These are phyloP conservation scores for Lacerta agilis DNA, from an alignment of 2,797 vertebrate genomes.

Conservation along the genomic window DNA sequence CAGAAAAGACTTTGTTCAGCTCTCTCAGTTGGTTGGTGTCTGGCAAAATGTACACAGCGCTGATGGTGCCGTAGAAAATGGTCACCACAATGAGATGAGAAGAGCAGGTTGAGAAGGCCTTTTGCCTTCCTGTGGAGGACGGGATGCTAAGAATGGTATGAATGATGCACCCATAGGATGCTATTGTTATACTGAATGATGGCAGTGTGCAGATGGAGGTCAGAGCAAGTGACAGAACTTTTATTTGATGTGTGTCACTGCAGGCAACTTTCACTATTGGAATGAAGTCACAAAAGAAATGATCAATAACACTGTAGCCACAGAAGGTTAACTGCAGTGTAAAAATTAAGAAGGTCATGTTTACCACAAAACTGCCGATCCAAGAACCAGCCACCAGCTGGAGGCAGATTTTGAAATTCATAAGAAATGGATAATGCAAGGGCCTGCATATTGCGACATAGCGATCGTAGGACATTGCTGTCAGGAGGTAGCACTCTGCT, in stretches of 20 bases:
- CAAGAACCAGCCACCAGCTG: slow-evolving; percentile 30
- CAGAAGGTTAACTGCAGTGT: slow-evolving; percentile 54
- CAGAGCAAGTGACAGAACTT: slow-evolving; percentile 21
- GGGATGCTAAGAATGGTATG: not conserved
- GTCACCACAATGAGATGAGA: not conserved
- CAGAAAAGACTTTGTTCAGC: slow-evolving; percentile 49
- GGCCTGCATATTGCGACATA: slow-evolving; percentile 41
- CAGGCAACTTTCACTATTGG: slow-evolving; percentile 62
- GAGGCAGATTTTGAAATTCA: slow-evolving; percentile 18
- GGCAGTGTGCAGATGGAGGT: slow-evolving; percentile 44
- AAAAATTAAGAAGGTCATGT: slow-evolving; percentile 46
- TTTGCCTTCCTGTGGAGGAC: not conserved
- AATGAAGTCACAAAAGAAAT: slow-evolving; percentile 66
- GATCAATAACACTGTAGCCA: slow-evolving; percentile 47
- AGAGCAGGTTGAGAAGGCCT: slow-evolving; percentile 13
- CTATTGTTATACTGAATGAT: slow-evolving; percentile 31
- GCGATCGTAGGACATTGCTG: slow-evolving; percentile 52
- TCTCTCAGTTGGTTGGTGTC: slow-evolving; percentile 28
- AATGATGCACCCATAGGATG: not conserved
- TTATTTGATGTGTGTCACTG: slow-evolving; percentile 38
- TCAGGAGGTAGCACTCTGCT: slow-evolving; percentile 44
- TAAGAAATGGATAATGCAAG: slow-evolving; percentile 36
- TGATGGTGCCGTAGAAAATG: not conserved
- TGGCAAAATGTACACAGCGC: not conserved
- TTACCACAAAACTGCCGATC: slow-evolving; percentile 58